Percentiles rank a stretch among this genome's conserved stretches.
Conservation (phyloP, 2,113 vertebrate genomes). For the Leucopsar rothschildi region DNA sequence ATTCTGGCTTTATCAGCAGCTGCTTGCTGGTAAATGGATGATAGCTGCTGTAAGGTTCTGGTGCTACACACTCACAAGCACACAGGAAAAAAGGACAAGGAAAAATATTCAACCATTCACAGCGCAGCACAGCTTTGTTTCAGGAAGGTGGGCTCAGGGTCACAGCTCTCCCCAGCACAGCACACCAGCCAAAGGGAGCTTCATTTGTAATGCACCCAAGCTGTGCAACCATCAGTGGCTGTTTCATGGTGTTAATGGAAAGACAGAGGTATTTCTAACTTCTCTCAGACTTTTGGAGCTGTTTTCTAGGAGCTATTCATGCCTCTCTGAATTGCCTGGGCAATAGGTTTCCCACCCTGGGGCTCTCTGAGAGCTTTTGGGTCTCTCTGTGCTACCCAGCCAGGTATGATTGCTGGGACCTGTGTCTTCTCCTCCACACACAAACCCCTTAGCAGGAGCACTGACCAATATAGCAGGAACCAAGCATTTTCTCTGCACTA, state of each 20-base stretch:
- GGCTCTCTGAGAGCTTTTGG: background rate
- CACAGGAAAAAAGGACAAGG: background rate
- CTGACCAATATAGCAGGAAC: background rate
- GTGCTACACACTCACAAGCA: background rate
- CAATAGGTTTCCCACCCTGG: rapidly evolving
- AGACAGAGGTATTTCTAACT: background rate
- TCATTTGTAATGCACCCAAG: background rate
- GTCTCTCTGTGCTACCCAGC: background rate
- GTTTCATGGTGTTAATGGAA: background rate
- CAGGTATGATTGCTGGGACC: rapidly evolving
- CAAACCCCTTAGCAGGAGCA: background rate
- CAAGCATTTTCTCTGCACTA: background rate
- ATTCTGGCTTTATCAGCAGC: background rate
- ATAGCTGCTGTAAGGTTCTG: background rate
- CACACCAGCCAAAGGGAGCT: background rate
- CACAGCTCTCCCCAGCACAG: background rate
- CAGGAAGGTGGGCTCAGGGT: rapidly evolving
- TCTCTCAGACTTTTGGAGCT: background rate
- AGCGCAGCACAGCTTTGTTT: background rate
- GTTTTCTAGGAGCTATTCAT: background rate
- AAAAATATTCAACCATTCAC: rapidly evolving
- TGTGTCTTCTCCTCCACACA: background rate
- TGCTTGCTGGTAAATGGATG: background rate
- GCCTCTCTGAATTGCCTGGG: background rate
- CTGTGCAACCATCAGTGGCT: background rate